Base-by-base conservation (phyloP, 1,140 invertebrate genomes). In the Diuraphis noxia region DNA sequence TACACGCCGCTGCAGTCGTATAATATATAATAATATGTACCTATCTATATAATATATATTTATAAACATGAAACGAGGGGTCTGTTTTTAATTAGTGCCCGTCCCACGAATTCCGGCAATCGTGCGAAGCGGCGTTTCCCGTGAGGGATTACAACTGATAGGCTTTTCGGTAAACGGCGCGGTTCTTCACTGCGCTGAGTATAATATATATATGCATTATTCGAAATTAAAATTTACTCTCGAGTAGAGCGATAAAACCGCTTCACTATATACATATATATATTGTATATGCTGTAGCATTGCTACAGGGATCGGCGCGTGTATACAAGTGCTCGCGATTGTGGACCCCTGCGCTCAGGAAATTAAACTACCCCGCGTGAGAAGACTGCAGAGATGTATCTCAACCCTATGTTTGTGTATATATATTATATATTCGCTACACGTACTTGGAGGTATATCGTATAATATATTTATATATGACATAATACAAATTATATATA, bases 31-130 rank as follows among this genome's bases (percentile, higher is more conserved):
- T n/a, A n/a, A 10, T 49, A 13, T 49, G 6, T 34, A 49, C 34
- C 9, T 9, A 38, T 52, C 17, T 21, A 52, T 23, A 13, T 41
- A 43, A 85, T 43, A 43, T 82, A 17, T 38, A 43, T 30, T 9
- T 81, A 81, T 9, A 25, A 25, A 43, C 40, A 43, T 17, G 82
- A 46, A 21, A 34, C 21, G 21, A 56, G 36, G 52, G 49, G 49
- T 88, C 52, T 19, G 86, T 88, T 88, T 88, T 88, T 88, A 88
- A 88, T 88, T 88, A 88, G 86, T 63, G 86, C 52, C n/a, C 43
- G 21, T 49, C 84, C n/a, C 46, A 34, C 30, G 19, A n/a, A 72
- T 72, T 72, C 56, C 56, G 13, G n/a, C 56, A n/a, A 86, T 43
- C 8, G 43, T 34, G 41, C 34, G n/a, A 10, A 34, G 13, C 25